Percentiles rank a stretch among this genome's conserved stretches.
These are phyloP conservation scores for Agrotis clavis DNA, from an alignment of 2,888 invertebrate genomes.

Conservation along the genomic window DNA sequence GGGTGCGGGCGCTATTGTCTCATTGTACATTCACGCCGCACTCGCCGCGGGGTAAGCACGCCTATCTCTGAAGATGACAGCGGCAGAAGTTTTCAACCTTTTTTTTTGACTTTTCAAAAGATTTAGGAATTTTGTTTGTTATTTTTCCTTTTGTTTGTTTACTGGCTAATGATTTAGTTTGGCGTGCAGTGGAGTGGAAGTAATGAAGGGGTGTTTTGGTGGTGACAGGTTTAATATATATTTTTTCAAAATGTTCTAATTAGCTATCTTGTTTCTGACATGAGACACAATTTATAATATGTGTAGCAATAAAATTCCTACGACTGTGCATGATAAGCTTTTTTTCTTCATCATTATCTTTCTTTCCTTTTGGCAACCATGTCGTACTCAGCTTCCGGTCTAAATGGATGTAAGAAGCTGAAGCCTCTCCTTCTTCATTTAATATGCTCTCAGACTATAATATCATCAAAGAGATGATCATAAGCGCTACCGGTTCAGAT, in stretches of 20 bases:
- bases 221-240: conserved; percentile 43
- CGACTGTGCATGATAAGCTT: too few relatives aligned
- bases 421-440: too few relatives aligned
- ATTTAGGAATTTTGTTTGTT: conserved; percentile 47
- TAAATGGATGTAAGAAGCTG: too few relatives aligned
- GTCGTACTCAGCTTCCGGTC: too few relatives aligned
- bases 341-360: too few relatives aligned
- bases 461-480: too few relatives aligned
- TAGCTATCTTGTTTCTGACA: not conserved
- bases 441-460: too few relatives aligned
- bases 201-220: conserved; percentile 40
- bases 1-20: conserved; percentile 63
- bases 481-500: too few relatives aligned
- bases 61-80: conserved; percentile 65
- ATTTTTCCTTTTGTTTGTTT: conserved; percentile 45
- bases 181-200: conserved; percentile 12
- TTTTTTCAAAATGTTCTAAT: conserved; percentile 16
- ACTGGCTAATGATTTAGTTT: conserved; percentile 60
- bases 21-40: conserved; percentile 64
- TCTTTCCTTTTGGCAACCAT: too few relatives aligned
- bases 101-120: conserved; percentile 63
- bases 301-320: too few relatives aligned
- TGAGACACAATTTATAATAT: not conserved
- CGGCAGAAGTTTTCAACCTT: conserved; percentile 54
- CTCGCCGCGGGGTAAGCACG: conserved; percentile 57